phyloP scores from a whole-genome alignment of 2,888 invertebrate species.

The Cerastis rubricosa region DNA sequence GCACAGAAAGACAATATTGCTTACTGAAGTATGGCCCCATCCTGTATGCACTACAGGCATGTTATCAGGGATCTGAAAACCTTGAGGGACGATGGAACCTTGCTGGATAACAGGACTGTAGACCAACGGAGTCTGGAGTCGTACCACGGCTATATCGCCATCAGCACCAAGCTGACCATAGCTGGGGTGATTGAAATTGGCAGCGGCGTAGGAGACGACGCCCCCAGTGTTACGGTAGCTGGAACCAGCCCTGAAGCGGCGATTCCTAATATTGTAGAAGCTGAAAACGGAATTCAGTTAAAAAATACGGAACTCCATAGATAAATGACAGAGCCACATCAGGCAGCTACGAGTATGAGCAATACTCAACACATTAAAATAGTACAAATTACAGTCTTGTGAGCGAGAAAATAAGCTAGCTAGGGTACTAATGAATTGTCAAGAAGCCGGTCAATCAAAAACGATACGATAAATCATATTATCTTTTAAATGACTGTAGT shows the following conservation, averaged over 20 bases:
- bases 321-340: background rate
- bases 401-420: background rate
- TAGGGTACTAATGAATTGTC: background rate
- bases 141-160: conserved; percentile 75
- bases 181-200: conserved; percentile 72
- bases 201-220: conserved; percentile 60
- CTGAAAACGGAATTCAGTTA: background rate
- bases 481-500: background rate
- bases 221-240: conserved; percentile 77
- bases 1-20: conserved; percentile 12
- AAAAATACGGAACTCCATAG: background rate
- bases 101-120: conserved; percentile 68
- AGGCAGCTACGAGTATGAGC: background rate
- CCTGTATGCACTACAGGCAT: conserved; percentile 73
- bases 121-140: conserved; percentile 60
- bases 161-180: conserved; percentile 70
- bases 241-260: conserved; percentile 73
- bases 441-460: background rate
- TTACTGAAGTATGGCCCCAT: conserved; percentile 76
- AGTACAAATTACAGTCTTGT: background rate
- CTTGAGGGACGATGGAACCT: conserved; percentile 65
- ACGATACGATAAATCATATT: background rate
- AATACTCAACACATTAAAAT: background rate
- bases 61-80: conserved; percentile 65
- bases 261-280: background rate